Base-by-base conservation (phyloP, 2,113 vertebrate genomes). In the Redunca redunca region DNA sequence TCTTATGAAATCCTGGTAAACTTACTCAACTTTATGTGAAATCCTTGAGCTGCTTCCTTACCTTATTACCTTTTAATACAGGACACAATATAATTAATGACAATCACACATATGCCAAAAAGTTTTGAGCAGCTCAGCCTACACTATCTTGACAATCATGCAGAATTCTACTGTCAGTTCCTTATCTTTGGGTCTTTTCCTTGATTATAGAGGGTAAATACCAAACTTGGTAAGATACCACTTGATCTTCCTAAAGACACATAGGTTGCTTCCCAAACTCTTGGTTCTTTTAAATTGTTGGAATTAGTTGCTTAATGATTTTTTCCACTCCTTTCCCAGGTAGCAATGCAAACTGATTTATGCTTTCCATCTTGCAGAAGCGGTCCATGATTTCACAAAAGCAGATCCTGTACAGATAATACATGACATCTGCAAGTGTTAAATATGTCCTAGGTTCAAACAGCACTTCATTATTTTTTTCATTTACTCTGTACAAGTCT, bases 221-320 rank as follows among this genome's bases (percentile, higher is more conserved):
- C 11, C 58, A 60, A 94, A 86, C 30, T 84, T 30, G 7, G 19
- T 53, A 58, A 91, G 60, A 21, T 1, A 83, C 26, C 33, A n/a
- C 30, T 90, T 80, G 86, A 80, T 91, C 26, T 83, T 84, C 60
- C 43, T 78, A 82, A 93, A 80, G 26, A 15, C 90, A 71, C 88
- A 43, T 64, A 28, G 14, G 26, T 95, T 96, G 6, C 14, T 88
- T 96, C 48, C 21, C 57, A 74, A 55, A 25, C 50, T 96, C 46
- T 95, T 81, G 26, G 9, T 88, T 96, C 46, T 90, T 95, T 96
- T 94, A 81, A 84, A 92, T 55, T 71, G n/a, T 84, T 94, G 30
- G 82, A 77, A 95, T 96, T 91, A 92, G 80, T 62, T 90, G 52
- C 43, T 78, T 71, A 71, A 95, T 46, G 43, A 82, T 53, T 96